Evolutionary conservation across 2,113 vertebrate species (phyloP), one percentile per base, ranked within the genome.

Genomic region (Scatophagus argus): DNA sequence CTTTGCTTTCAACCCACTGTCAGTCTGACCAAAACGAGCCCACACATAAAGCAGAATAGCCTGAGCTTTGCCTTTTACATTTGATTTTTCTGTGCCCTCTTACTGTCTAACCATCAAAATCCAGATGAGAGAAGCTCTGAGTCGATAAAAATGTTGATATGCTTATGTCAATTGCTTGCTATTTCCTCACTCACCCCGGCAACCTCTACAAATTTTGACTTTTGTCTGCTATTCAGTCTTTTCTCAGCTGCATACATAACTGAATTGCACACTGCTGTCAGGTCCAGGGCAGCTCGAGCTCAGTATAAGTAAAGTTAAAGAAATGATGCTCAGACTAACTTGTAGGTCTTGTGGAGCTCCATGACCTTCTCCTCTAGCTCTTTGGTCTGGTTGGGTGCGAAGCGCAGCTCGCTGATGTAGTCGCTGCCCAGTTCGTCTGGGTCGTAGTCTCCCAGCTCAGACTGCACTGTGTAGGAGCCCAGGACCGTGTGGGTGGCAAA

Each of bases 301-400:
- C 21, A 32, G 14, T 23, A 14, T 21, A 12, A 59, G 56, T 16
- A 23, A 8, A 23, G 6, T 27, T 47, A 5, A 31, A 2, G 3
- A n/a, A 83, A 63, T 0, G 5, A 56, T 14, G 10, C 5, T 0
- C n/a, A 58, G 17, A 71, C 95, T 85, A 5, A 99, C 98, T 97
- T 97, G 94, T 98, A 96, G 89, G 94, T 97, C 93, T 98, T 98
- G 95, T 99, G 98, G 52, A 99, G 95, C 71, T 99, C 97, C 0
- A 97, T 95, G 65, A 99, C 96, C 74, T 99, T 99, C 47, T 99
- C 97, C 89, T 99, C 97, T 34, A 99, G 94, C 85, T 99, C 98
- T 75, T 96, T 98, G 0, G 97, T 99, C 90, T 98, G 97, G 84
- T 96, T 98, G 0, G 97, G 98, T 0, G 98, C 97, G 0, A 99